Evolutionary conservation across 2,113 vertebrate species (phyloP), one percentile per base, ranked within the genome.

Genomic region (Saccopteryx bilineata): DNA sequence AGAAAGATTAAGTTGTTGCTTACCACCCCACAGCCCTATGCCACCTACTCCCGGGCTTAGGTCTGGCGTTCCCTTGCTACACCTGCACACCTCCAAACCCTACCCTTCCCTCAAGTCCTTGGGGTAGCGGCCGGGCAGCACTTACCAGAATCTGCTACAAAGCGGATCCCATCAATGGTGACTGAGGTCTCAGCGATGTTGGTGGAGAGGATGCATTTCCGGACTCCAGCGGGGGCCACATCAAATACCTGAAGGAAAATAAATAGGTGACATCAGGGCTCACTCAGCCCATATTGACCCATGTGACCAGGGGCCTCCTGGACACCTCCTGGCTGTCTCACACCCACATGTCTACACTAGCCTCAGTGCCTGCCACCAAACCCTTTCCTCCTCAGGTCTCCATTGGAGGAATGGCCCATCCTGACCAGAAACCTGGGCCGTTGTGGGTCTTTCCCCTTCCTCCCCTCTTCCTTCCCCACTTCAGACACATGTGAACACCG

Each of bases 101-200:
- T 48, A 48, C 8, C 2, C 5, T 52, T 31, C 28, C 19, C 12
- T 4, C 61, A 5, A 33, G 39, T 1, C 58, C 84, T 9, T 0
- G 9, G 31, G 75, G 68, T 9, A 8, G 23, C 1, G 6, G 3
- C 11, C 31, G 3, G 7, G 1, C 10, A 11, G 3, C 0, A 7
- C 97, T 94, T 94, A 99, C 99, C 99, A 0, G 99, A 99, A 91
- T 99, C 99, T 0, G 98, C 98, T 0, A 99, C 99, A 9, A 99
- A 99, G 72, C 99, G 99, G 5, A 99, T 99, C 0, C 99, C 99
- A 3, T 99, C 99, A 4, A 99, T 99, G 12, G 99, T 99, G 68
- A 99, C 99, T 0, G 99, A 99, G 0, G 99, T 99, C 97, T 99
- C 99, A 0, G 99, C 99, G 1, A 99, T 99, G 97, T 99, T 99